Evolutionary conservation across 2,797 vertebrate species (phyloP).

Genomic region (Arrhamphus sclerolepis): DNA sequence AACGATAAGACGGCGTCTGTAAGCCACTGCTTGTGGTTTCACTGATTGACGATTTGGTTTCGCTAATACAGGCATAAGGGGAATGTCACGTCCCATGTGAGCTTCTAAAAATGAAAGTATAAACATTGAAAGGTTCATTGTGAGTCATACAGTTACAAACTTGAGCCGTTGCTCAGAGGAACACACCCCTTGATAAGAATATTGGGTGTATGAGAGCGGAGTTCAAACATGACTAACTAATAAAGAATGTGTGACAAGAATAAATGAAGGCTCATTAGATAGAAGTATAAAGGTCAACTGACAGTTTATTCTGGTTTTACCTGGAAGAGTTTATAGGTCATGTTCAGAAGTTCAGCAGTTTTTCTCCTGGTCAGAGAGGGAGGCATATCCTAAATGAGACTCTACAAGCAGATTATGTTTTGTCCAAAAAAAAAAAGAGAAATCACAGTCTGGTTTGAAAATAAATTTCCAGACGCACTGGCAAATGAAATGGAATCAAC

Average conservation of each 20-base stretch:
- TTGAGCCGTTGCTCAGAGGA: background rate
- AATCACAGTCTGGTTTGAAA: no score
- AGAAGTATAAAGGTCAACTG: no score
- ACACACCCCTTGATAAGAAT: constrained; percentile 15
- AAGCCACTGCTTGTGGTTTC: background rate
- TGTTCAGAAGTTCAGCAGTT: no score
- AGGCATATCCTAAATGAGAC: no score
- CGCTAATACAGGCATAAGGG: background rate
- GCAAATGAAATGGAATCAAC: no score
- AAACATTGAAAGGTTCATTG: background rate
- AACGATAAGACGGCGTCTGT: background rate
- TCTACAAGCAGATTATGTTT: no score
- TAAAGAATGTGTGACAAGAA: background rate
- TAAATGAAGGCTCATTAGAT: no score
- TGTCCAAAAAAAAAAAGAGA: no score
- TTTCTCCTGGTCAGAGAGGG: no score
- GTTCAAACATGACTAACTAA: constrained; percentile 3
- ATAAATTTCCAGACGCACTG: no score
- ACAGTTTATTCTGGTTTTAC: no score
- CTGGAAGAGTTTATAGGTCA: background rate
- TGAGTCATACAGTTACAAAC: constrained; percentile 1
- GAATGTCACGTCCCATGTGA: background rate
- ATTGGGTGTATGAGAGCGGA: background rate
- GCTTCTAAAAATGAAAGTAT: background rate
- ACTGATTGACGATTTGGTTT: background rate